These are phyloP conservation scores for Chloroceryle amazona DNA, from an alignment of 2,797 vertebrate species.

Conservation along the genomic window DNA sequence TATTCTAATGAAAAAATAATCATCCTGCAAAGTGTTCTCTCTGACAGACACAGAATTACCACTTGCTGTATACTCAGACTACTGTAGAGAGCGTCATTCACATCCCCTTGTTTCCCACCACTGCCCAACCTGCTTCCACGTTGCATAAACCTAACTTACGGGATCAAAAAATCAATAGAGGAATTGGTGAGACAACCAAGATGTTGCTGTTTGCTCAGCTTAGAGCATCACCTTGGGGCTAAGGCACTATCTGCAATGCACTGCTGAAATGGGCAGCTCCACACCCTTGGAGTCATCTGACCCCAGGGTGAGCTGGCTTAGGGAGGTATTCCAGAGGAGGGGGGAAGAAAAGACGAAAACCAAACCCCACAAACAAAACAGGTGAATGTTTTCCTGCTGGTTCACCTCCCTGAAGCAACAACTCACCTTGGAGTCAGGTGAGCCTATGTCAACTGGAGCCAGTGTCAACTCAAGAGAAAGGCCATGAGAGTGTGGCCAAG, in stretches of 20 bases:
- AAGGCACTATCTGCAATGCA: not conserved
- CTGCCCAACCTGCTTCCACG: not conserved
- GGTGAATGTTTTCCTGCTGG: not conserved
- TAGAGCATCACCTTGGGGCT: not conserved
- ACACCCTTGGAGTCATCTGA: not conserved
- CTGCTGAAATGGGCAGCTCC: not conserved
- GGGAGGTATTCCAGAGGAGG: fast-evolving
- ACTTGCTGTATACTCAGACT: not conserved
- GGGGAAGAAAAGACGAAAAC: not conserved
- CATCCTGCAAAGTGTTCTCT: not conserved
- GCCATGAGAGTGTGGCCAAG: not conserved
- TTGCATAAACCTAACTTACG: not conserved
- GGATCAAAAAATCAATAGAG: not conserved
- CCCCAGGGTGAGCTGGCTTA: not conserved
- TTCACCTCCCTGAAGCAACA: not conserved
- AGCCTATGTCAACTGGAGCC: not conserved
- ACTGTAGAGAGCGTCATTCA: not conserved
- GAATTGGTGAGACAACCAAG: not conserved
- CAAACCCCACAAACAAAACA: not conserved
- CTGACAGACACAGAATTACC: not conserved
- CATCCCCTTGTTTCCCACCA: not conserved
- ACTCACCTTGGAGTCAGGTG: not conserved
- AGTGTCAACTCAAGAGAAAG: not conserved
- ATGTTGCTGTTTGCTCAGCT: not conserved
- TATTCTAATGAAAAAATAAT: not conserved